Evolutionary conservation across 1,140 invertebrate genomes (phyloP).

Genomic region (Apis dorsata): DNA sequence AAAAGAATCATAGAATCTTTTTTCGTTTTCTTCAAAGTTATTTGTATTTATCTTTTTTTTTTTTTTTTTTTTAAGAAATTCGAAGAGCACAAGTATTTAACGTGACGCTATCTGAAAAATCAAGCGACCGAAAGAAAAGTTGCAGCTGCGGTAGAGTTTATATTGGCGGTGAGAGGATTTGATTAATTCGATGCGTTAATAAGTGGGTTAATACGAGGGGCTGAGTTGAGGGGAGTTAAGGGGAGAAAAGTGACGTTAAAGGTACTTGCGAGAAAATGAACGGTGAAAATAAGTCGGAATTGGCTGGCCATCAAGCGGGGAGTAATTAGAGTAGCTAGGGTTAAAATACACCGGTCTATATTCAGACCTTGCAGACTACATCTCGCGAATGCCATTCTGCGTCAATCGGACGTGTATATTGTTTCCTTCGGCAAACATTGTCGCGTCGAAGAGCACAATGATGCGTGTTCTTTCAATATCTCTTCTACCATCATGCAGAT

Average conservation of each 20-base stretch:
- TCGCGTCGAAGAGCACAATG: background rate
- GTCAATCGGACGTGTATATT: constrained; percentile 3
- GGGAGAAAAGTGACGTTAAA: constrained; percentile 26
- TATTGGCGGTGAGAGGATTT: background rate
- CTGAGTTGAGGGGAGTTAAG: background rate
- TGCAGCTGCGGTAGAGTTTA: too few relatives aligned
- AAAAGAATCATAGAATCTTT: too few relatives aligned
- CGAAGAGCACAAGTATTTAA: too few relatives aligned
- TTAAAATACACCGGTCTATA: constrained; percentile 47
- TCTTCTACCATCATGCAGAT: background rate
- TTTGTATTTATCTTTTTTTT: too few relatives aligned
- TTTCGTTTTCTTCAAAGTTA: too few relatives aligned
- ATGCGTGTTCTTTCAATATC: background rate
- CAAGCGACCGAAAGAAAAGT: too few relatives aligned
- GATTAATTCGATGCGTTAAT: background rate
- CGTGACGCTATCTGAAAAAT: too few relatives aligned
- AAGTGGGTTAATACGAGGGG: background rate
- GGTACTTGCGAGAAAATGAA: constrained; percentile 14
- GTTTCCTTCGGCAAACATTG: constrained; percentile 8
- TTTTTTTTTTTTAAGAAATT: too few relatives aligned
- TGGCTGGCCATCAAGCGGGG: constrained; percentile 38
- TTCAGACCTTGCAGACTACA: constrained; percentile 17
- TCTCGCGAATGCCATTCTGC: constrained; percentile 1
- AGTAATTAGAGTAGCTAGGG: constrained; percentile 43
- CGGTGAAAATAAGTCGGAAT: constrained; percentile 47